Base-by-base conservation (phyloP, 2,113 vertebrate genomes). In the Cephalopholis sonnerati region DNA sequence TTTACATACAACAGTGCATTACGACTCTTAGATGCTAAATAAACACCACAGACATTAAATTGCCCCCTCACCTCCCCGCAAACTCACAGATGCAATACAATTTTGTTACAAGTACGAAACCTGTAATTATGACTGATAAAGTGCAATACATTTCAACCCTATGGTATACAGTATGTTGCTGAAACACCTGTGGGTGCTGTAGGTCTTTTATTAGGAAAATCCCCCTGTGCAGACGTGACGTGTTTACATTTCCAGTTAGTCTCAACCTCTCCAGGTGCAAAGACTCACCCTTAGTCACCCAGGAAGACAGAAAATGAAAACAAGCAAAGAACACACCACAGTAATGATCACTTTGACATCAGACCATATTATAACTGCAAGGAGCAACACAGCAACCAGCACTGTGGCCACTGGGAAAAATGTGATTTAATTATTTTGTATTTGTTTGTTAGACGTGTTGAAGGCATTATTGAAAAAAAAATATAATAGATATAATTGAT, bases 161-260 rank as follows among this genome's bases (percentile, higher is more conserved):
- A 36, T 29, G 8, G 17, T 8, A 63, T 24, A 50, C n/a, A 5
- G 8, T 27, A 13, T n/a, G n/a, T n/a, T n/a, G 22, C 41, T 5
- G 0, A 36, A 7, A 55, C 32, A 68, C 15, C 9, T 36, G 20
- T 29, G 64, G 63, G 1, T 10, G 3, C 39, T 69, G 8, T 6
- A 32, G 17, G 24, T 65, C n/a, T 58, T n/a, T 55, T 62, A n/a
- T n/a, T n/a, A 0, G 41, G 54, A 27, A n/a, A 63, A 44, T 22
- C 11, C 54, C 17, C 17, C 4, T 2, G 10, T 74, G 48, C 70
- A 74, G 57, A 53, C 7, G 0, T 55, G 48, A 69, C 50, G 70
- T 64, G 70, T 79, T 84, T 61, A 64, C 57, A 64, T 79, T 62
- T 55, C 69, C 25, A n/a, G 1, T 67, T 13, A 22, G 20, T 36